phyloP scores from a whole-genome alignment of 2,797 vertebrate genomes.

The Poeciliopsis gracilis region DNA sequence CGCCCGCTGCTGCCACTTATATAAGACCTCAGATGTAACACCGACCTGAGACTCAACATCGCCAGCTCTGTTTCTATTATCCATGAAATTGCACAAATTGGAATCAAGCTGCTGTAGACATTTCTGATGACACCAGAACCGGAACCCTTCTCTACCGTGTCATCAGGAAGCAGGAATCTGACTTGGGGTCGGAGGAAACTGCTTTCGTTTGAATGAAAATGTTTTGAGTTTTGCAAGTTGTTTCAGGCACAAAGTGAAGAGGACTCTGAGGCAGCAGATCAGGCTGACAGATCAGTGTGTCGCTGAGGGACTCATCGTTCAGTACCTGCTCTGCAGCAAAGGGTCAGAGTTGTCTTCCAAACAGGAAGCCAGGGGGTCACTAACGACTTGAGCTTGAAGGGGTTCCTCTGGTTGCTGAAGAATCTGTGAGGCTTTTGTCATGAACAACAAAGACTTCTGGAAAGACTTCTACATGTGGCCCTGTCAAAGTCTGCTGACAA shows the following conservation, averaged over 20 bases:
- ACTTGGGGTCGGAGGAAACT: slow-evolving; percentile 11
- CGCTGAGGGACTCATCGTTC: slow-evolving; percentile 1
- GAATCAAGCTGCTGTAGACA: neutral
- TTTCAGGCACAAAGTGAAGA: slow-evolving; percentile 10
- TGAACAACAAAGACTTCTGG: neutral
- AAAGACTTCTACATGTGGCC: neutral
- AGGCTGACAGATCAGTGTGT: slow-evolving; percentile 1
- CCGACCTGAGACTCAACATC: neutral
- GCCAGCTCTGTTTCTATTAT: no score
- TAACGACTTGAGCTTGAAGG: neutral
- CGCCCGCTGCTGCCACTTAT: neutral
- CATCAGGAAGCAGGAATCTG: neutral
- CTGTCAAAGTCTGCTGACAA: neutral
- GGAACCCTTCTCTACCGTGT: neutral
- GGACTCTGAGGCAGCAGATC: neutral
- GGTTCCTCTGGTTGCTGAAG: neutral
- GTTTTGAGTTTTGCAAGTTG: neutral
- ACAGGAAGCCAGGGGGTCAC: neutral
- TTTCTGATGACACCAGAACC: slow-evolving; percentile 9
- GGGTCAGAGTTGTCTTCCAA: neutral
- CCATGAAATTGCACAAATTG: no score
- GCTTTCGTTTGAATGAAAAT: slow-evolving; percentile 8
- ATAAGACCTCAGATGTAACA: neutral
- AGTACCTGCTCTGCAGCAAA: neutral
- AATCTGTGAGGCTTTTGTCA: neutral